Base-by-base conservation (phyloP, 2,797 vertebrate species). In the Anabacerthia variegaticeps region DNA sequence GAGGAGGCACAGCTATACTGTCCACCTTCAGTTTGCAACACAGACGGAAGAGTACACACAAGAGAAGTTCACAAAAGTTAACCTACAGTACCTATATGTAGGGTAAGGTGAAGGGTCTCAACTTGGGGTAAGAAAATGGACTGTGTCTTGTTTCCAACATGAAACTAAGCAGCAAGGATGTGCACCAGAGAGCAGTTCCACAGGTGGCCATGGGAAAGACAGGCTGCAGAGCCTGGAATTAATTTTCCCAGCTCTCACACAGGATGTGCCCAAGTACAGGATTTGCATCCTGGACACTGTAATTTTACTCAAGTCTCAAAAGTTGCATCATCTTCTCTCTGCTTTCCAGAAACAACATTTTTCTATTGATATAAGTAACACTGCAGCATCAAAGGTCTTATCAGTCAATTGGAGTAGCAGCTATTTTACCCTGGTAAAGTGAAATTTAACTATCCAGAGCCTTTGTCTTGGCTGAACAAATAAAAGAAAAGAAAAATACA, bases 1-100 rank as follows among this genome's bases (percentile, higher is more conserved):
- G 49, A 61, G 28, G 13, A 77, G 30, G 56, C 28, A 75, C 4
- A 58, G 24, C 18, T 63, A 13, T 32, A 49, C 7, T 22, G 28
- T 16, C 30, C 36, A 19, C 13, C 41, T 67, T 61, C 65, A 43
- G 30, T 81, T 6, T 62, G 41, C 41, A 51, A 36, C 56, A 55
- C 27, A 58, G 37, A 59, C 36, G 37, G 44, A 73, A 63, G 15
- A n/a, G 12, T 2, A 37, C 24, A 41, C 8, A 23, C 0, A 0
- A 56, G 27, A 6, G 27, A 80, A 88, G 32, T 3, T 78, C 62
- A 65, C 5, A 27, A 8, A 65, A 68, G 46, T 17, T 71, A 90
- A 28, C 21, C 9, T 37, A 44, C 7, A 55, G 4, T 28, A 27
- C 8, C 39, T 41, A 23, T 30, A 14, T 0, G 9, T 1, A 74